Conservation (phyloP, 2,888 invertebrate species). For the Capitulum mitella region DNA sequence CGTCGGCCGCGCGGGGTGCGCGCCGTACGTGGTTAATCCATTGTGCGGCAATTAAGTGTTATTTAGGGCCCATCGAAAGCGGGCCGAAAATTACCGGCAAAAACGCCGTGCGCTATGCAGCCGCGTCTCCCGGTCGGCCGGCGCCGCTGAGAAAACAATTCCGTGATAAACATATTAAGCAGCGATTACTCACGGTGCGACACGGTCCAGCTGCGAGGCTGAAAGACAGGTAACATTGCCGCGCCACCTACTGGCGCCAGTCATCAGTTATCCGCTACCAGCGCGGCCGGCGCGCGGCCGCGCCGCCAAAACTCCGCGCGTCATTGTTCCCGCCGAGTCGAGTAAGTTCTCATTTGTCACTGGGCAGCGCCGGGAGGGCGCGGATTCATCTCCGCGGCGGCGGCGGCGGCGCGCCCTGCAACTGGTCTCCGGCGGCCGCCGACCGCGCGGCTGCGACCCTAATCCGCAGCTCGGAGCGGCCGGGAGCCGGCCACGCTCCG, state of each 20-base stretch:
- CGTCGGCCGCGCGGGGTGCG: not conserved
- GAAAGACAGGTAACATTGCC: slow-evolving; percentile 4
- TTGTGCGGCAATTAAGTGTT: not conserved
- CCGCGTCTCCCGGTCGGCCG: not conserved
- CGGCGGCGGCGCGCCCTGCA: not conserved
- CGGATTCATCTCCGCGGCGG: not conserved
- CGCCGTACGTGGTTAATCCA: not conserved
- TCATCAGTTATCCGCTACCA: not conserved
- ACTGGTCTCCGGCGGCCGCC: not conserved
- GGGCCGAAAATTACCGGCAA: not conserved
- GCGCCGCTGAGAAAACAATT: not conserved
- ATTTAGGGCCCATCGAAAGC: slow-evolving; percentile 5
- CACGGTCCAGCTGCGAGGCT: not conserved
- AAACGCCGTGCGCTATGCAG: not conserved
- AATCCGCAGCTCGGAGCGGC: too few species aligned
- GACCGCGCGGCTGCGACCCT: too few species aligned
- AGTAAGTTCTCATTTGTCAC: slow-evolving; percentile 8
- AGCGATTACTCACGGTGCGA: not conserved
- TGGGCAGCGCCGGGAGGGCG: not conserved
- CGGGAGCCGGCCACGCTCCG: not conserved
- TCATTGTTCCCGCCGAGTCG: not conserved
- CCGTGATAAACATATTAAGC: slow-evolving; percentile 8
- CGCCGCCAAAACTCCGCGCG: not conserved
- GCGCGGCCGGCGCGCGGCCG: not conserved
- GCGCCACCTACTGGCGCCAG: not conserved